A percentile compares a stretch with the other conserved stretches of the same genome.
phyloP scores from a whole-genome alignment of 1,140 invertebrate genomes.

The Chlorops oryzae region DNA sequence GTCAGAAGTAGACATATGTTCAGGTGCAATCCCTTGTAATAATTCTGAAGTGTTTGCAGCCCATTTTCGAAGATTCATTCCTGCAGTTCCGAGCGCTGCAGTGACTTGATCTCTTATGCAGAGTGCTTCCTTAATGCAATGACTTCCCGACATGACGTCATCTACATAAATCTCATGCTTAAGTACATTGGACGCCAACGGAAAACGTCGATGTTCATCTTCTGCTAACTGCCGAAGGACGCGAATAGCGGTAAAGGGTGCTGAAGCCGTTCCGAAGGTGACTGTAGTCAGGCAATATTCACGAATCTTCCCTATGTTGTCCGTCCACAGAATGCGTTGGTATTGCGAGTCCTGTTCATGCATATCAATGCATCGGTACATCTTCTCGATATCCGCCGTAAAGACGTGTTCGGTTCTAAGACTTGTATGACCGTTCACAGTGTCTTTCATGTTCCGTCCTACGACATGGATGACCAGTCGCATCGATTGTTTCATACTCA shows the following conservation, averaged over 20 bases:
- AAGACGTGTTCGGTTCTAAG: too few species aligned
- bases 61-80: background rate
- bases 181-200: too few species aligned
- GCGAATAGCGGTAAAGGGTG: too few species aligned
- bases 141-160: background rate
- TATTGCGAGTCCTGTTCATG: background rate
- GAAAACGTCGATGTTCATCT: too few species aligned
- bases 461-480: too few species aligned
- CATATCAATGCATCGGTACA: slow-evolving; percentile 34
- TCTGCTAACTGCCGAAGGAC: too few species aligned
- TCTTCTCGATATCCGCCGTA: slow-evolving; percentile 35
- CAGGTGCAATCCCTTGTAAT: too few species aligned
- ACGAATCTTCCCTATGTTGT: slow-evolving; percentile 17
- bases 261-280: slow-evolving; percentile 44
- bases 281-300: slow-evolving; percentile 39
- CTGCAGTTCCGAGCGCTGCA: background rate
- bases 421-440: too few species aligned
- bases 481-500: too few species aligned
- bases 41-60: background rate
- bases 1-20: too few species aligned
- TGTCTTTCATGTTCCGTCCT: too few species aligned
- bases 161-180: background rate
- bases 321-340: slow-evolving; percentile 13
- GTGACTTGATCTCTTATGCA: background rate
- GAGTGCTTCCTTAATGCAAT: background rate